Conservation (phyloP, 2,888 invertebrate genomes). For the Caenorhabditis sinica region DNA sequence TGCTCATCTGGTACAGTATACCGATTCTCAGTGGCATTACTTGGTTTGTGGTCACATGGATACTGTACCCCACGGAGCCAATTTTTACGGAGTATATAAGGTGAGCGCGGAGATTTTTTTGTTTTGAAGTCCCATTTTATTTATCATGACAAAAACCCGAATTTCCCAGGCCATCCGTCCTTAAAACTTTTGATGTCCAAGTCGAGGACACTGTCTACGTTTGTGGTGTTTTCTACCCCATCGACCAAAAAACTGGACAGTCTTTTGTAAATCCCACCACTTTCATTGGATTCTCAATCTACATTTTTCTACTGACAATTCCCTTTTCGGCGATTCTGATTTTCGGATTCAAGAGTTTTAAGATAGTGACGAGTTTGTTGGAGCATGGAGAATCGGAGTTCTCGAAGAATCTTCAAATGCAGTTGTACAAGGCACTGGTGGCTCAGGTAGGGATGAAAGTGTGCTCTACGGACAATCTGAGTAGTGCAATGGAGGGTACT, state of each 20-base stretch:
- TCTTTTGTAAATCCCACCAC: background rate
- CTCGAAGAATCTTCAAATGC: slow-evolving; percentile 36
- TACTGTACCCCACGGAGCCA: background rate
- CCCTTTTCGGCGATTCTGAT: background rate
- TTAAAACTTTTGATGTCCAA: background rate
- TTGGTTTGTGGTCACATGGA: slow-evolving; percentile 5
- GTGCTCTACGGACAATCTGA: background rate
- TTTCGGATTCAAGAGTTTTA: slow-evolving; percentile 15
- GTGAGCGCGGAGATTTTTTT: background rate
- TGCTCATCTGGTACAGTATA: slow-evolving; percentile 44
- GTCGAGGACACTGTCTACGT: slow-evolving; percentile 12
- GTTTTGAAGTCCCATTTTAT: too few relatives aligned
- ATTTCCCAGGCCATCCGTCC: background rate
- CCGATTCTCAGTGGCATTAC: background rate
- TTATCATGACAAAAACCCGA: too few relatives aligned
- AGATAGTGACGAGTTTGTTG: slow-evolving; percentile 3
- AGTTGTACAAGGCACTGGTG: slow-evolving; percentile 12
- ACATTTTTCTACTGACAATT: background rate
- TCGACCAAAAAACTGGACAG: background rate
- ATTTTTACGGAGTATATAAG: slow-evolving; percentile 15
- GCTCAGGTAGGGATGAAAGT: slow-evolving; percentile 6
- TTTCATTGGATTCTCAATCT: background rate
- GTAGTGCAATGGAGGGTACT: too few relatives aligned
- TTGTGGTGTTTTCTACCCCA: slow-evolving; percentile 3
- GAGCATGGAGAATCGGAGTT: slow-evolving; percentile 30